Percentiles rank a stretch among this genome's conserved stretches.
phyloP scores from a whole-genome alignment of 1,140 invertebrate species.

The Papilio machaon region DNA sequence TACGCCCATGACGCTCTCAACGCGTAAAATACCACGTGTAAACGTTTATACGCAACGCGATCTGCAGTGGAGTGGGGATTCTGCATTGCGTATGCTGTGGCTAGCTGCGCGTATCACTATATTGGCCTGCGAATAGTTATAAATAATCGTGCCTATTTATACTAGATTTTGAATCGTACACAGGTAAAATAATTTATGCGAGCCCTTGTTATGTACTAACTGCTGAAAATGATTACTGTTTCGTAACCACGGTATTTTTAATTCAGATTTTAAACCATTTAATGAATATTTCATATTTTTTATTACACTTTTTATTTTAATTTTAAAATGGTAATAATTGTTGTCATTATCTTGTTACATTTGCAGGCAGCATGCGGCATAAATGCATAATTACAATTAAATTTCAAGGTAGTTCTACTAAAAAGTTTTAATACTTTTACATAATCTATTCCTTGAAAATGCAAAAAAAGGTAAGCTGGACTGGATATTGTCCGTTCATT shows the following conservation, averaged over 20 bases:
- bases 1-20: background rate
- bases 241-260: too few species aligned
- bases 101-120: background rate
- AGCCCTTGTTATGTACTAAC: background rate
- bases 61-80: constrained; percentile 19
- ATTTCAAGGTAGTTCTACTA: too few species aligned
- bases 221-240: too few species aligned
- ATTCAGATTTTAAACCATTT: too few species aligned
- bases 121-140: background rate
- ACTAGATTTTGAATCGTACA: background rate
- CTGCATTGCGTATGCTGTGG: constrained; percentile 20
- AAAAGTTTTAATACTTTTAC: too few species aligned
- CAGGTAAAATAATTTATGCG: background rate
- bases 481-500: background rate
- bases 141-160: background rate
- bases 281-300: too few species aligned
- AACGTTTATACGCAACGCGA: constrained; percentile 10
- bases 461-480: background rate
- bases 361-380: too few species aligned
- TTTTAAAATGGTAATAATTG: too few species aligned
- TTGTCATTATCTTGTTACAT: too few species aligned
- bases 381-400: too few species aligned
- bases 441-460: background rate
- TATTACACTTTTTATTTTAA: too few species aligned
- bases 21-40: background rate